Evolutionary conservation across 2,797 vertebrate species (phyloP).

Genomic region (Odontamblyopus rebecca): DNA sequence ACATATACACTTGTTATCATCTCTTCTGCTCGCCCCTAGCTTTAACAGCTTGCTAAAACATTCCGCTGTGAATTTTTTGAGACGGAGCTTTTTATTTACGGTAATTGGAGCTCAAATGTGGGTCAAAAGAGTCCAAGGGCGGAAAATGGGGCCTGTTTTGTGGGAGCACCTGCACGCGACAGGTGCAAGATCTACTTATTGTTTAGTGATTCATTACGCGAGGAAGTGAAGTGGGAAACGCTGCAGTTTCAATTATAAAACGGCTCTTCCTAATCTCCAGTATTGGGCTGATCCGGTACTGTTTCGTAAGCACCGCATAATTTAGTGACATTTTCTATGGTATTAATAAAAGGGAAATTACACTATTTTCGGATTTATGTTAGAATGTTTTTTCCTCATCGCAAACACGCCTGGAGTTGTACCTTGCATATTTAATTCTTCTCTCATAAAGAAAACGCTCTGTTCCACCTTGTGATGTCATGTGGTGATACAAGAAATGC

Average conservation of each 20-base stretch:
- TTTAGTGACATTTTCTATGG: no score
- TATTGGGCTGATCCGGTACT: background rate
- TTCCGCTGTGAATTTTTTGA: background rate
- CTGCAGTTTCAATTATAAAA: background rate
- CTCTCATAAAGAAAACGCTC: no score
- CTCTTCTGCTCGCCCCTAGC: background rate
- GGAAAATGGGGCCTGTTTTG: constrained; percentile 7
- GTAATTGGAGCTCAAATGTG: constrained; percentile 17
- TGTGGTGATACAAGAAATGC: no score
- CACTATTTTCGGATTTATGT: no score
- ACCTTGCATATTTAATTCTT: no score
- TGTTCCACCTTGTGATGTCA: no score
- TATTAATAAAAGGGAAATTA: no score
- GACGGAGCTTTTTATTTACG: constrained; percentile 11
- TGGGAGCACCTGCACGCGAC: constrained; percentile 4
- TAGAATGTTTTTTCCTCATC: no score
- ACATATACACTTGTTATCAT: no score
- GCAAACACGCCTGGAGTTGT: no score
- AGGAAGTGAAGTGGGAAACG: background rate
- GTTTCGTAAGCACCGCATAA: background rate
- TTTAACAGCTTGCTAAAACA: background rate
- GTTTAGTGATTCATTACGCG: background rate
- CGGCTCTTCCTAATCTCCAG: background rate
- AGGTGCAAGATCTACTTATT: constrained; percentile 6
- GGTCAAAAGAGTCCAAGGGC: constrained; percentile 21